These are phyloP conservation scores for Lampris megalopsis DNA, from an alignment of 2,113 vertebrate species.

Conservation along the genomic window DNA sequence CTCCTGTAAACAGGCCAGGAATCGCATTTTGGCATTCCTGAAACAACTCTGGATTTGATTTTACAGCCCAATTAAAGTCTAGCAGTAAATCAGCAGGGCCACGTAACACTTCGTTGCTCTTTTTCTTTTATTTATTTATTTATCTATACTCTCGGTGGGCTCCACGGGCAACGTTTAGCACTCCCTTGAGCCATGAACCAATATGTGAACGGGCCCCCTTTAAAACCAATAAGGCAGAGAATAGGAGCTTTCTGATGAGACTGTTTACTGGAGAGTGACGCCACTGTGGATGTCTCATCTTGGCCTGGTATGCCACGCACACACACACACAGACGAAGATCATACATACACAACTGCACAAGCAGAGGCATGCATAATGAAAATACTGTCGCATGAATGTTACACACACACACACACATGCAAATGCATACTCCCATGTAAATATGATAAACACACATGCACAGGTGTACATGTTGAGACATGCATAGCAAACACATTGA, in stretches of 20 bases:
- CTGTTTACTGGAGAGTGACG: constrained; percentile 68
- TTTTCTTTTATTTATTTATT: not conserved
- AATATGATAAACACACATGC: not conserved
- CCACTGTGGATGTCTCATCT: constrained; percentile 59
- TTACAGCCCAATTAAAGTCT: constrained; percentile 85
- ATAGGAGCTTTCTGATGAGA: constrained; percentile 39
- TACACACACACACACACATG: not conserved
- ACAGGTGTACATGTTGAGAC: not conserved
- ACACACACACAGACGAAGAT: not conserved
- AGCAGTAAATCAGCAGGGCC: constrained; percentile 75
- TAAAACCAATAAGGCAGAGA: constrained; percentile 53
- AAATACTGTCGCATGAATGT: not conserved
- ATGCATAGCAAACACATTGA: not conserved
- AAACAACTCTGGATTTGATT: constrained; percentile 82
- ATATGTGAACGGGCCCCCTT: constrained; percentile 60
- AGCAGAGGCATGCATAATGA: not conserved
- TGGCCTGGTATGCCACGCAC: constrained; percentile 37
- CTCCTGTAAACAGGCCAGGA: constrained; percentile 80
- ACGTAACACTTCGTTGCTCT: constrained; percentile 37
- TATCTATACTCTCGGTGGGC: constrained; percentile 36
- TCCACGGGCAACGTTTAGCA: constrained; percentile 59
- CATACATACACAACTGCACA: not conserved
- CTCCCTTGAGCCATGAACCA: constrained; percentile 57
- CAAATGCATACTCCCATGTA: too few relatives aligned
- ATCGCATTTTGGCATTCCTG: constrained; percentile 81